phyloP scores from a whole-genome alignment of 2,113 vertebrate species.

The Pica pica region DNA sequence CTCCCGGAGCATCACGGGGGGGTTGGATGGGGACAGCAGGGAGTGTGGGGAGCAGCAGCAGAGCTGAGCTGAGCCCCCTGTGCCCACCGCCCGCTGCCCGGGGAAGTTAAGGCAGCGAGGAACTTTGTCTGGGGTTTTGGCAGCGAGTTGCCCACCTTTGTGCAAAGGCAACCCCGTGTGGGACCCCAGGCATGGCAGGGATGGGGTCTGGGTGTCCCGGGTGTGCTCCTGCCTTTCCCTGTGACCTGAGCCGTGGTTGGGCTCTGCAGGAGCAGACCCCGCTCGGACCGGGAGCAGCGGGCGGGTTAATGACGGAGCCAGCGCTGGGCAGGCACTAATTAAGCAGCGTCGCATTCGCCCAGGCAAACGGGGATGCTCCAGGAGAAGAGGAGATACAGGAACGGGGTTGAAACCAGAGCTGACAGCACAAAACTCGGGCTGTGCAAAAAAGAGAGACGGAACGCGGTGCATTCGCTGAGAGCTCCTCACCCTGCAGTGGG shows the following conservation, averaged over 20 bases:
- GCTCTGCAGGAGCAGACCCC: fast-evolving
- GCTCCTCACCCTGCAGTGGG: background rate
- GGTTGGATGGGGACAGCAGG: background rate
- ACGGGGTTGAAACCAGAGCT: background rate
- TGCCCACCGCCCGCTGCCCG: background rate
- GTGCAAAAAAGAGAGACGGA: background rate
- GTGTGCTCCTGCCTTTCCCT: background rate
- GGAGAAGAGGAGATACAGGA: background rate
- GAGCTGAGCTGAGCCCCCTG: background rate
- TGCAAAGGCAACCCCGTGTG: background rate
- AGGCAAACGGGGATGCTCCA: fast-evolving
- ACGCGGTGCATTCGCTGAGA: fast-evolving
- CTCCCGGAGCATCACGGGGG: background rate
- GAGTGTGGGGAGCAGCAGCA: too few relatives aligned
- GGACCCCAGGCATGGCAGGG: fast-evolving
- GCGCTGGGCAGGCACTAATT: background rate
- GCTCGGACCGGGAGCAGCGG: background rate
- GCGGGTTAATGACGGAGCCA: background rate
- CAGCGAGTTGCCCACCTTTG: background rate
- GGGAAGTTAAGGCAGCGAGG: fast-evolving
- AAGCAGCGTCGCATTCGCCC: fast-evolving
- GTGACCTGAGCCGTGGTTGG: fast-evolving
- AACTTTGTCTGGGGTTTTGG: fast-evolving
- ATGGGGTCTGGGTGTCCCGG: background rate
- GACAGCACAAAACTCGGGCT: background rate